Conservation (phyloP, 2,113 vertebrate genomes). For the Sigmodon hispidus region DNA sequence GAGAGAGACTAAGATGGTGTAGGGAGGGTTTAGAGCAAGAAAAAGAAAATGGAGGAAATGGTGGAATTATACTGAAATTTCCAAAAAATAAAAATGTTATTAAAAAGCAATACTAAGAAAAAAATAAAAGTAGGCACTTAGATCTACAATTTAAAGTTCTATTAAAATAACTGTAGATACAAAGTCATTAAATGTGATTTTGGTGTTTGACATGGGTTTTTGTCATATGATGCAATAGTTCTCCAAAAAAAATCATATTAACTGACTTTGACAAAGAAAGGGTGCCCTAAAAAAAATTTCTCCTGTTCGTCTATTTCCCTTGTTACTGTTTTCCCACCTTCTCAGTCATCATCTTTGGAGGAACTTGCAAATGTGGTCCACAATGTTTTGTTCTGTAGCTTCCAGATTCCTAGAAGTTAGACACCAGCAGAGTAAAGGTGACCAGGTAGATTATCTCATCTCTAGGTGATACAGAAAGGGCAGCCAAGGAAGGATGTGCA, state of each 20-base stretch:
- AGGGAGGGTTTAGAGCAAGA: background rate
- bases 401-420: constrained; percentile 2
- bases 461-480: constrained; percentile 19
- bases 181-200: background rate
- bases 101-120: background rate
- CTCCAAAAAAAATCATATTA: background rate
- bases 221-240: background rate
- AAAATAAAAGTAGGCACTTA: background rate
- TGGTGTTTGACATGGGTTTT: background rate
- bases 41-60: background rate
- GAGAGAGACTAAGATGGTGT: background rate
- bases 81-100: background rate
- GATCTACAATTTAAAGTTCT: constrained; percentile 3
- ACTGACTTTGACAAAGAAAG: constrained; percentile 14
- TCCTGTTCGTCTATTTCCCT: background rate
- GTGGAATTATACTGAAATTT: background rate
- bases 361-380: background rate
- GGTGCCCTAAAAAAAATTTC: background rate
- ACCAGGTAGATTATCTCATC: background rate
- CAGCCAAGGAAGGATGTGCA: constrained; percentile 14
- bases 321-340: background rate
- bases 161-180: background rate
- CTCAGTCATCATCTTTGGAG: background rate
- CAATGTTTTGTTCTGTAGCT: background rate
- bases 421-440: background rate